Evolutionary conservation across 2,888 invertebrate genomes (phyloP).

Genomic region (Camptogramma bilineatum): DNA sequence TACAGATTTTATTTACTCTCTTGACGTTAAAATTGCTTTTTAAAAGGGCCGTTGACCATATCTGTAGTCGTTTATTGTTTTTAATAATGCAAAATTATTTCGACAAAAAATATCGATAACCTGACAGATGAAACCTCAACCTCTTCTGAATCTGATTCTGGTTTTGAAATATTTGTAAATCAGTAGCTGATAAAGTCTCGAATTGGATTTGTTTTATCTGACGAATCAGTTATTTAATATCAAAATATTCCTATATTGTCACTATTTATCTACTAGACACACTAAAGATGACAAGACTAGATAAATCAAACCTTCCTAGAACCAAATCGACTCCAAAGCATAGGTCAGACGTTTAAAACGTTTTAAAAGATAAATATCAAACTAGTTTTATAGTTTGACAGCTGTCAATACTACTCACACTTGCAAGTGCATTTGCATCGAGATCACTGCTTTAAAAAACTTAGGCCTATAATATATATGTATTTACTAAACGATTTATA

Average conservation of each 20-base stretch:
- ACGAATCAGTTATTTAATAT: conserved; percentile 14
- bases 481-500: too few species aligned
- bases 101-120: conserved; percentile 11
- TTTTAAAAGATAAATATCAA: conserved; percentile 10
- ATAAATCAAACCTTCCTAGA: conserved; percentile 7
- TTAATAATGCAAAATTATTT: conserved; percentile 30
- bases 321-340: too few species aligned
- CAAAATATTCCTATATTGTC: background rate
- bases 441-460: conserved; percentile 1
- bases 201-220: conserved; percentile 10
- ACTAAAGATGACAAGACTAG: conserved; percentile 8
- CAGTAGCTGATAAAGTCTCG: background rate
- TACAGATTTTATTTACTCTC: conserved; percentile 46
- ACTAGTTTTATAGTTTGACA: conserved; percentile 10
- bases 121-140: conserved; percentile 7
- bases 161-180: conserved; percentile 14
- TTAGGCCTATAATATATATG: too few species aligned
- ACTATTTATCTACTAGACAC: conserved; percentile 11
- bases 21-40: conserved; percentile 48
- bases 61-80: conserved; percentile 41
- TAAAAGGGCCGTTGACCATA: conserved; percentile 40
- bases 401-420: conserved; percentile 11
- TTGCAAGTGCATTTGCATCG: conserved; percentile 5
- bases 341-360: background rate
- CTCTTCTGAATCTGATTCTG: background rate